Base-by-base conservation (phyloP, 2,113 vertebrate genomes). In the Oreochromis niloticus region DNA sequence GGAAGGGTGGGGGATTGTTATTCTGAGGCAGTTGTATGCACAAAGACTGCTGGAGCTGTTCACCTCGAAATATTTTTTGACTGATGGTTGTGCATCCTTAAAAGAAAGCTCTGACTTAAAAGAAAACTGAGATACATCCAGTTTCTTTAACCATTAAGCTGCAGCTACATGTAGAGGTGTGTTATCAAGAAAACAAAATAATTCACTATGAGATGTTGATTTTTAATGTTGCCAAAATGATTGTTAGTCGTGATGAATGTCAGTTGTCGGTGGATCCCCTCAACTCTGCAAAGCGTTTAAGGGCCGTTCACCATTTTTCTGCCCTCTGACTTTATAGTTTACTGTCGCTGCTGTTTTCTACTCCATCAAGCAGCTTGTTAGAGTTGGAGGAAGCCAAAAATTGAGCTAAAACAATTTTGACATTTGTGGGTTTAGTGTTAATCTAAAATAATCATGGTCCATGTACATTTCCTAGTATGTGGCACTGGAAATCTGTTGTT, bases 11-110 rank as follows among this genome's bases (percentile, higher is more conserved):
- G 57, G 54, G 82, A 59, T 36, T 80, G 43, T 85, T 87, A 86
- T 89, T 92, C 75, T 73, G 80, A 85, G 36, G 73, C 87, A 52
- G 61, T 81, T 87, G 56, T 84, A 88, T 84, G 85, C 27, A 91
- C 63, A 79, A 73, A 87, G 50, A 73, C 68, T 71, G 27, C 73
- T 39, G 56, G 30, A 81, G 85, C 56, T 7, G 17, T 82, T 84
- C 55, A 87, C 85, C 24, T 68, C 85, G 11, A 87, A 55, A 73
- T 12, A 55, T 39, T 43, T 68, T 87, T 81, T 85, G 36, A 68
- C 56, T 56, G 57, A 55, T 52, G 22, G 10, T 46, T 56, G 43
- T 57, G 32, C 36, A 55, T 83, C 39, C n/a, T 79, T 22, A 39
- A 41, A 57, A 79, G 6, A 83, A 68, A 82, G 71, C 63, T 41